These are phyloP conservation scores for Saimiri boliviensis DNA, from an alignment of 2,113 vertebrate genomes.

Conservation along the genomic window DNA sequence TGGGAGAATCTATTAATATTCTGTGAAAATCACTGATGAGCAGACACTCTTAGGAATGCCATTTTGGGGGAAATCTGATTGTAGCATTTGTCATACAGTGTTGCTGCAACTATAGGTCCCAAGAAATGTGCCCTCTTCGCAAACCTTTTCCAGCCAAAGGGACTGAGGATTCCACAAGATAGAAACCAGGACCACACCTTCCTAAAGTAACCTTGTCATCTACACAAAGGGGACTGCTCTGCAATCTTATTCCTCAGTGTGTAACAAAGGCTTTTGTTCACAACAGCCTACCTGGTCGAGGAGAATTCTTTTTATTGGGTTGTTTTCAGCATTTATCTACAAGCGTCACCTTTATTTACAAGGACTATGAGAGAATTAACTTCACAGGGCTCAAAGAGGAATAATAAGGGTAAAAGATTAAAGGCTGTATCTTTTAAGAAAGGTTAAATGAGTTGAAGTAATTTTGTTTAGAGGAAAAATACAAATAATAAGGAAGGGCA, in stretches of 20 bases:
- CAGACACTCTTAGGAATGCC: not conserved
- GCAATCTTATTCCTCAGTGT: not conserved
- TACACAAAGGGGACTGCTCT: not conserved
- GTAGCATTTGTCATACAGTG: not conserved
- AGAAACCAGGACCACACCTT: not conserved
- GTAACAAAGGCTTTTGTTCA: not conserved
- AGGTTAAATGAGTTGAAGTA: conserved; percentile 22
- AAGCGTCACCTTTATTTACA: not conserved
- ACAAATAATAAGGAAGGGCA: not conserved
- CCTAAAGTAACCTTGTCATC: not conserved
- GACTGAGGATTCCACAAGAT: not conserved
- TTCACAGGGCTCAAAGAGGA: not conserved
- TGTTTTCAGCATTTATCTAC: not conserved
- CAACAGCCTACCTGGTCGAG: not conserved
- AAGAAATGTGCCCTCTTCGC: not conserved
- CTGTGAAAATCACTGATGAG: not conserved
- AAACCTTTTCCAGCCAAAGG: not conserved
- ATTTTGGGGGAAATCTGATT: not conserved
- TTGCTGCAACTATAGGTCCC: not conserved
- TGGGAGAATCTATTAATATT: not conserved
- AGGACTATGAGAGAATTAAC: not conserved
- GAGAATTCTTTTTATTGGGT: not conserved
- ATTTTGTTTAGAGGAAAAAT: conserved; percentile 38
- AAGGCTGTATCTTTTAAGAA: conserved; percentile 38
- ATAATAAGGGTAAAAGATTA: conserved; percentile 2